Percentiles rank a stretch among this genome's conserved stretches.
phyloP scores from a whole-genome alignment of 2,888 invertebrate genomes.

The Sycophila texana region DNA sequence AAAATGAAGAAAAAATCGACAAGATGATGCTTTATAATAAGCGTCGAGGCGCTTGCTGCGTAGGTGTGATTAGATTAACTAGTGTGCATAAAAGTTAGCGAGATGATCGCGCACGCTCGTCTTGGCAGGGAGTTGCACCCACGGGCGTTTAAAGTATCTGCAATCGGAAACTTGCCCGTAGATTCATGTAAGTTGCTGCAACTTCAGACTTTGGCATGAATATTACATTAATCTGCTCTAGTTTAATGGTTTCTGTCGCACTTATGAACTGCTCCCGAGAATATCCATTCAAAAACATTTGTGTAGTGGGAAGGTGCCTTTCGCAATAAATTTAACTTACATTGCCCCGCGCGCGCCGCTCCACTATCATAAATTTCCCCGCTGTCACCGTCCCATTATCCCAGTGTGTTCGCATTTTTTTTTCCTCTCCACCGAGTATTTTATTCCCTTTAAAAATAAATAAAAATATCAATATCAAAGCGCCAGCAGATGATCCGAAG shows the following conservation, averaged over 20 bases:
- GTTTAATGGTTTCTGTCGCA: slow-evolving; percentile 22
- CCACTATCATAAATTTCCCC: no score
- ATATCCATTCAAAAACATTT: neutral
- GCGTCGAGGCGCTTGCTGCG: neutral
- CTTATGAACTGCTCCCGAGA: slow-evolving; percentile 6
- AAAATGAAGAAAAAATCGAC: slow-evolving; percentile 5
- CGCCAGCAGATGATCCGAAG: no score
- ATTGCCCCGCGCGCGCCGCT: no score
- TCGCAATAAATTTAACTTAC: no score
- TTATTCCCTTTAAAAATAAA: no score
- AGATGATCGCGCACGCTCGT: neutral
- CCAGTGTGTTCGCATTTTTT: no score
- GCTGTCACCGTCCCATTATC: no score
- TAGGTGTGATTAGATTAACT: neutral
- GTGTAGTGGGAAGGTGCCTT: no score
- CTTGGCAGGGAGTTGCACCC: neutral
- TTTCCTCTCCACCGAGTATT: no score
- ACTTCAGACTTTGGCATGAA: slow-evolving; percentile 24
- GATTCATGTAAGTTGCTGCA: slow-evolving; percentile 3
- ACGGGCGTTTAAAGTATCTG: slow-evolving; percentile 21
- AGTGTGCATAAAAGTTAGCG: neutral
- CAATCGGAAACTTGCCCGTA: slow-evolving; percentile 7
- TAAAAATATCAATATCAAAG: no score
- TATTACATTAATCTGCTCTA: slow-evolving; percentile 32
- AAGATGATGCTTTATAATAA: neutral